A percentile compares a stretch with the other conserved stretches of the same genome.
Conservation (phyloP, 1,140 invertebrate genomes). For the Leptoteleia sp. region DNA sequence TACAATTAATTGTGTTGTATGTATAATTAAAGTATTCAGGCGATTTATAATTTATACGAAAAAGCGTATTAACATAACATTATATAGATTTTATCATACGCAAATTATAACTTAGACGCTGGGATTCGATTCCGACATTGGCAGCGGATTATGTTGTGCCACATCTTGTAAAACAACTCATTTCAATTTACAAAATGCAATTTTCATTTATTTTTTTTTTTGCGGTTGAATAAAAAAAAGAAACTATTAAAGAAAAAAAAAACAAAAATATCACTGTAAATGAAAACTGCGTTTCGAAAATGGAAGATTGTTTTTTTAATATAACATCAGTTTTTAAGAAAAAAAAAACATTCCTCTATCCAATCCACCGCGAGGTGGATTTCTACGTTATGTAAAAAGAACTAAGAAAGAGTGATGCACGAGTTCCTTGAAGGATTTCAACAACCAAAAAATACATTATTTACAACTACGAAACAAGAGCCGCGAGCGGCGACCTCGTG, state of each 20-base stretch:
- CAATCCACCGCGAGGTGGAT: conserved; percentile 52
- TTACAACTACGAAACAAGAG: conserved; percentile 62
- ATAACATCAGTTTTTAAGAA: conserved; percentile 45
- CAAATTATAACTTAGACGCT: conserved; percentile 56
- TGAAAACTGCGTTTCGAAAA: conserved; percentile 31
- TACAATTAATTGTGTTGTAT: conserved; percentile 72
- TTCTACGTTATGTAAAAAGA: conserved; percentile 66
- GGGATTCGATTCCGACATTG: conserved; percentile 67
- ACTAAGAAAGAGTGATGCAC: conserved; percentile 56
- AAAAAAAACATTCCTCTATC: conserved; percentile 63
- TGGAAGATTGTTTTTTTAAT: conserved; percentile 36
- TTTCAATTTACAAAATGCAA: conserved; percentile 26
- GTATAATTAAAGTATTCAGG: conserved; percentile 69
- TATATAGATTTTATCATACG: conserved; percentile 66
- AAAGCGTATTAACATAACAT: conserved; percentile 73
- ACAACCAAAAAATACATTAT: conserved; percentile 64
- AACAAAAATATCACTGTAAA: background rate
- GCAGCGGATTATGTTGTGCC: conserved; percentile 48
- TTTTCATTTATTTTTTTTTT: conserved; percentile 15
- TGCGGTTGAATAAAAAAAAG: conserved; percentile 1
- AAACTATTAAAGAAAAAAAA: background rate
- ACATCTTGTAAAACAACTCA: conserved; percentile 26
- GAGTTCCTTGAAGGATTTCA: conserved; percentile 50
- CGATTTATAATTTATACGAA: conserved; percentile 74
- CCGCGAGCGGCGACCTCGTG: conserved; percentile 41